Evolutionary conservation across 2,888 invertebrate genomes (phyloP).

Genomic region (Oscheius sp.): DNA sequence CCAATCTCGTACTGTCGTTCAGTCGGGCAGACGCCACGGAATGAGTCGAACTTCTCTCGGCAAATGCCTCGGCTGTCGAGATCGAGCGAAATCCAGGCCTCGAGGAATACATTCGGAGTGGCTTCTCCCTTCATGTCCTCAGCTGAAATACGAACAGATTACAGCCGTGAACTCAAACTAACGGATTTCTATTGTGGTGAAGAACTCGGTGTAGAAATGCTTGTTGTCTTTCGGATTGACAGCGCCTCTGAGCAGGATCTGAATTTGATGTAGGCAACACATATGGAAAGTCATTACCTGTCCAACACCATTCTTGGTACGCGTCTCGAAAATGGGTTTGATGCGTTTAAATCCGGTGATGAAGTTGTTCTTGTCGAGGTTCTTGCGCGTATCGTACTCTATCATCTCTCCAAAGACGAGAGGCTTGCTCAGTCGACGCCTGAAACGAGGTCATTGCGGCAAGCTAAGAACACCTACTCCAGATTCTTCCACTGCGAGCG

Average conservation of each 20-base stretch:
- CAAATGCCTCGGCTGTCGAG: background rate
- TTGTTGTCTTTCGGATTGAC: background rate
- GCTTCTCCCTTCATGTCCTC: background rate
- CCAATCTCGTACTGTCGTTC: slow-evolving; percentile 13
- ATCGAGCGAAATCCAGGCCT: slow-evolving; percentile 11
- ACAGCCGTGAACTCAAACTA: background rate
- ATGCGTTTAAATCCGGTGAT: background rate
- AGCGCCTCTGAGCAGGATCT: slow-evolving; percentile 5
- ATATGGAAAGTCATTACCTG: background rate
- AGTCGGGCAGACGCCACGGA: background rate
- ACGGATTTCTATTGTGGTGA: slow-evolving; percentile 6
- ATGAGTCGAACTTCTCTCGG: background rate
- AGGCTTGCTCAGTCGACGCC: slow-evolving; percentile 4
- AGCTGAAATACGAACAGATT: background rate
- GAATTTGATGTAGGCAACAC: background rate
- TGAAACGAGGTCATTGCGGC: background rate
- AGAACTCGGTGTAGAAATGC: slow-evolving; percentile 17
- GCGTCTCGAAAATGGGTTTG: background rate
- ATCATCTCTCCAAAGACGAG: slow-evolving; percentile 12
- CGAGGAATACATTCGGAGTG: background rate
- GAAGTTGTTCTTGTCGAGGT: background rate
- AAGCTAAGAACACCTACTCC: background rate
- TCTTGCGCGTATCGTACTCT: background rate
- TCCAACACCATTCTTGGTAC: background rate
- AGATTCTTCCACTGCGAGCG: slow-evolving; percentile 10